phyloP scores from a whole-genome alignment of 2,888 invertebrate genomes.

The Drosophila eohydei region DNA sequence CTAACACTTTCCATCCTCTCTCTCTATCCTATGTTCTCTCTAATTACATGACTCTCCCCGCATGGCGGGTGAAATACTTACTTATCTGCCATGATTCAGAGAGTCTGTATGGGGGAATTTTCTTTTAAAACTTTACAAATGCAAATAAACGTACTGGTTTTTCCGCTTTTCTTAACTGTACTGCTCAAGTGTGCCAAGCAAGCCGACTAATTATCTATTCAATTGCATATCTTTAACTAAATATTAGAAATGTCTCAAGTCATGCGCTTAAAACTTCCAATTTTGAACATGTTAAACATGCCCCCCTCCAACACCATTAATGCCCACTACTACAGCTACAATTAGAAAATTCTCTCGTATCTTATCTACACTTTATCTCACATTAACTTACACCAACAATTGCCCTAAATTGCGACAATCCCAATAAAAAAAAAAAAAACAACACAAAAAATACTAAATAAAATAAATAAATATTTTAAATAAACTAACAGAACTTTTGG shows the following conservation, averaged over 20 bases:
- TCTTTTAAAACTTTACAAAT: background rate
- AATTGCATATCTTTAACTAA: conserved; percentile 6
- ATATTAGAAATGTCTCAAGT: conserved; percentile 1
- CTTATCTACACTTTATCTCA: conserved; percentile 29
- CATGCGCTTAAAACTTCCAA: conserved; percentile 9
- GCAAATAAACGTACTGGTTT: conserved; percentile 9
- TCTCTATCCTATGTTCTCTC: background rate
- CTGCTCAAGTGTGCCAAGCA: background rate
- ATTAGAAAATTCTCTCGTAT: conserved; percentile 15
- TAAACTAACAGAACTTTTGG: conserved; percentile 29
- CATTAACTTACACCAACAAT: conserved; percentile 31
- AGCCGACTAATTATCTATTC: background rate
- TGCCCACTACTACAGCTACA: conserved; percentile 5
- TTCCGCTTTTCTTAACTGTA: conserved; percentile 1
- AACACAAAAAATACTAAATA: background rate
- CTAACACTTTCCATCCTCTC: background rate
- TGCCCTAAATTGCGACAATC: conserved; percentile 19
- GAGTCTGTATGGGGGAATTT: conserved; percentile 19
- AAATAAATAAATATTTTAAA: conserved; percentile 1
- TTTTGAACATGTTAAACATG: conserved; percentile 1
- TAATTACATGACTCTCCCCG: background rate
- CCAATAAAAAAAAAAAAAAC: background rate
- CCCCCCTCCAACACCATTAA: background rate
- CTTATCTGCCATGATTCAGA: conserved; percentile 36
- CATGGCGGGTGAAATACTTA: conserved; percentile 5